These are phyloP conservation scores for Dromas ardeola DNA, from an alignment of 2,113 vertebrate species.

Conservation along the genomic window DNA sequence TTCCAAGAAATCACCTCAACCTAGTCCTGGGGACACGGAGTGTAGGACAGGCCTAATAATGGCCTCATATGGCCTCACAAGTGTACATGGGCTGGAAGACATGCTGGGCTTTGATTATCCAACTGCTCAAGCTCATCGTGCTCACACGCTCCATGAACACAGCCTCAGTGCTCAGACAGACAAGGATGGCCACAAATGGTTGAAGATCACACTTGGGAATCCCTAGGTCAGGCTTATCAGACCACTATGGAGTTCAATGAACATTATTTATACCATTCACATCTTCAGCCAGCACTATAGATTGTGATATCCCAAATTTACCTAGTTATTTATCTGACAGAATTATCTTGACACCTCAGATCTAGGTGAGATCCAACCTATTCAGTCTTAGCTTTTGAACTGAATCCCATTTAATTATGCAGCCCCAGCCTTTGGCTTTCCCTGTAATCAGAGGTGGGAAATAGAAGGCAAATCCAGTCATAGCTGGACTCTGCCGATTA, in stretches of 20 bases:
- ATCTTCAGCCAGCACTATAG: not conserved
- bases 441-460: not conserved
- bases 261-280: not conserved
- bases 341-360: not conserved
- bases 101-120: not conserved
- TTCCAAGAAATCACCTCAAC: not conserved
- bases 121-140: not conserved
- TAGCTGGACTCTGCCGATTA: slow-evolving; percentile 15
- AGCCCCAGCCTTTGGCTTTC: not conserved
- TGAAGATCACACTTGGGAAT: not conserved
- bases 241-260: not conserved
- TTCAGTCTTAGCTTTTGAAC: not conserved
- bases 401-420: not conserved
- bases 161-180: not conserved
- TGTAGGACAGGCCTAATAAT: not conserved
- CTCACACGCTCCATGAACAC: not conserved
- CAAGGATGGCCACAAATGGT: not conserved
- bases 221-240: not conserved
- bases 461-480: slow-evolving; percentile 33
- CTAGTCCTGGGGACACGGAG: not conserved
- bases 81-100: not conserved
- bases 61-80: fast-evolving
- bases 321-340: not conserved
- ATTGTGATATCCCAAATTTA: not conserved
- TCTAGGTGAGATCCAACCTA: not conserved